Base-by-base conservation (phyloP, 1,140 invertebrate species). In the Oreohelix idahoensis region DNA sequence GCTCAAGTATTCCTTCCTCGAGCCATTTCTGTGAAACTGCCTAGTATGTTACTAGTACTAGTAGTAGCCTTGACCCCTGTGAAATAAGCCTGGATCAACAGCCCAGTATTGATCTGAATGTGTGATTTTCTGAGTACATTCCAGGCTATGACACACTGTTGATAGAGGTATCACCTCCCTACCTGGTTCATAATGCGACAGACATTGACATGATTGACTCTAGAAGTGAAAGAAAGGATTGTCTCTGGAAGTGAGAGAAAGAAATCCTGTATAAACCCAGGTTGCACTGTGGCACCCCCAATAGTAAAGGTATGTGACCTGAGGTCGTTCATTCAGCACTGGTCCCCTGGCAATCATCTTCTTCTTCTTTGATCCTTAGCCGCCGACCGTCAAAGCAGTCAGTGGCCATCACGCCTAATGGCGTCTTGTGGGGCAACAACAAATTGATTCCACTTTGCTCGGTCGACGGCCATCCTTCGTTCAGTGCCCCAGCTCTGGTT, bases 141-240 rank as follows among this genome's bases (percentile, higher is more conserved):
- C 89, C 92, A 38, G 94, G 94, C 26, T 95, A 95, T 0, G 95
- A 95, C 88, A 95, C 96, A 0, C 89, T 96, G 36, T 89, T 96
- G 15, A 88, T 97, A 0, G 95, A 96, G 87, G 90, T 97, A 5
- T 93, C 95, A 45, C 96, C 96, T 0, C 95, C 95, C 95, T 95
- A 94, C 85, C 93, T 97, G 23, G 91, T 97, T 70, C 91, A 96
- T 15, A 97, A 97, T 90, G 94, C 94, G 42, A 92, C 94, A 0
- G 94, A 94, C 0, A 91, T 94, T 69, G 91, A 94, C 10, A 87
- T 96, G 0, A 93, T n/a, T n/a, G n/a, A n/a, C n/a, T n/a, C n/a
- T n/a, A n/a, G n/a, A n/a, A n/a, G n/a, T n/a, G n/a, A n/a, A n/a
- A n/a, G n/a, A n/a, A n/a, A n/a, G n/a, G n/a, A n/a, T 94, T 36